phyloP scores from a whole-genome alignment of 1,140 invertebrate species.

The Idris sp. region DNA sequence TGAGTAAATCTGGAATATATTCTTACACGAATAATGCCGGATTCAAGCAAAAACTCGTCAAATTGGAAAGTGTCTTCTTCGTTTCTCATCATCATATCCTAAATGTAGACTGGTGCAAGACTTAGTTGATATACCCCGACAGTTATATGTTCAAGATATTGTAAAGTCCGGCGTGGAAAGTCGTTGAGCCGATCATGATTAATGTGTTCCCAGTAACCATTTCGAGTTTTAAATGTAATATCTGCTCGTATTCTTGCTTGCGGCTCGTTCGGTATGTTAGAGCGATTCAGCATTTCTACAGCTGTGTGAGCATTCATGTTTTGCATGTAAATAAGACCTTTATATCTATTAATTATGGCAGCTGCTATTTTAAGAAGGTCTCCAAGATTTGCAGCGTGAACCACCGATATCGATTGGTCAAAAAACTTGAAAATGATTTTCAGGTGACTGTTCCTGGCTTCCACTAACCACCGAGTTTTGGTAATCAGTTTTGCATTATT shows the following conservation, averaged over 20 bases:
- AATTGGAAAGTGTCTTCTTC: not conserved
- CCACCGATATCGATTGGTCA: not conserved
- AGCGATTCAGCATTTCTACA: not conserved
- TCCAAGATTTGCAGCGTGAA: not conserved
- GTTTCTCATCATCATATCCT: not conserved
- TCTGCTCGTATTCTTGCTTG: not conserved
- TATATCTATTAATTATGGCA: slow-evolving; percentile 1
- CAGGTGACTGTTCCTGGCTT: slow-evolving; percentile 6
- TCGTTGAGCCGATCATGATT: not conserved
- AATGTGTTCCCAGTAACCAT: not conserved
- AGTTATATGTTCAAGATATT: not conserved
- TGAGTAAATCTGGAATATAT: slow-evolving; percentile 2
- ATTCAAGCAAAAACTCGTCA: not conserved
- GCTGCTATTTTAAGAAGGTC: not conserved
- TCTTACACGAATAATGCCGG: not conserved
- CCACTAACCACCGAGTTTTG: slow-evolving; percentile 9
- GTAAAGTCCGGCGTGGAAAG: not conserved
- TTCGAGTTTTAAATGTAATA: not conserved
- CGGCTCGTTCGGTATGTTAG: not conserved
- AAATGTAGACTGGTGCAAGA: slow-evolving; percentile 5
- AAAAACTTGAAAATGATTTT: slow-evolving; percentile 8
- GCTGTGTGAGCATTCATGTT: not conserved
- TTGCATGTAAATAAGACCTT: not conserved
- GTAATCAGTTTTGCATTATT: slow-evolving; percentile 7
- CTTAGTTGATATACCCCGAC: slow-evolving; percentile 3